Percentiles rank a stretch among this genome's conserved stretches.
These are phyloP conservation scores for Xestia xanthographa DNA, from an alignment of 2,888 invertebrate genomes.

Conservation along the genomic window DNA sequence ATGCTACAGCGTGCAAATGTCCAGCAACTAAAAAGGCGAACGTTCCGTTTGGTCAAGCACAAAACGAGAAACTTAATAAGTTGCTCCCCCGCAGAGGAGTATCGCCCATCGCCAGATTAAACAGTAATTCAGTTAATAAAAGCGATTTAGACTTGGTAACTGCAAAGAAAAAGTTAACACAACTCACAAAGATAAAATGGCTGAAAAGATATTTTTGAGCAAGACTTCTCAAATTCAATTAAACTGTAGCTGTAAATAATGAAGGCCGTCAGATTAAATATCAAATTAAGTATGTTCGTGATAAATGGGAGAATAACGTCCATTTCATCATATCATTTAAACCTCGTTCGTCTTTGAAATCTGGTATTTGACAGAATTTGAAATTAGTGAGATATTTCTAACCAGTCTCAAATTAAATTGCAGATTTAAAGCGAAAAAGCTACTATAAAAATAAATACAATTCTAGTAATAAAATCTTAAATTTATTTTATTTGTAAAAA, in stretches of 20 bases:
- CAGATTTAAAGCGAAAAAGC: background rate
- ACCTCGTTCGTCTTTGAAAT: conserved; percentile 56
- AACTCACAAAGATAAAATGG: conserved; percentile 39
- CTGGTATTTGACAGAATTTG: conserved; percentile 27
- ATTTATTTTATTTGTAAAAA: background rate
- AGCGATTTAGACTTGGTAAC: conserved; percentile 47
- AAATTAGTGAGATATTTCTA: conserved; percentile 5
- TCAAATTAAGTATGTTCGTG: conserved; percentile 55
- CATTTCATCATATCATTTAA: conserved; percentile 66
- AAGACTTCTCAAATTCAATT: conserved; percentile 66
- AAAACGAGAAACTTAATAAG: conserved; percentile 76
- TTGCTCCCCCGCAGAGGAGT: conserved; percentile 73
- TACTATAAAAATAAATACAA: background rate
- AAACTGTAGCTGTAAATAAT: conserved; percentile 68
- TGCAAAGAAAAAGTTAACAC: conserved; percentile 44
- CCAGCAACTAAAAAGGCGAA: conserved; percentile 64
- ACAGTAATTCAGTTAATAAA: conserved; percentile 72
- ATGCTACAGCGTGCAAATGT: conserved; percentile 58
- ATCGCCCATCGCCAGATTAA: conserved; percentile 73
- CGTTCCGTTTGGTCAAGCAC: conserved; percentile 67
- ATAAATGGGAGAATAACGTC: conserved; percentile 70
- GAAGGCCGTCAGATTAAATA: conserved; percentile 65
- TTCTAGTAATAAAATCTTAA: background rate
- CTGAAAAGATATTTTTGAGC: conserved; percentile 31
- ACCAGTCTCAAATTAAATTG: background rate